These are phyloP conservation scores for Stomatorhinus walkeri DNA, from an alignment of 2,797 vertebrate species.

Conservation along the genomic window DNA sequence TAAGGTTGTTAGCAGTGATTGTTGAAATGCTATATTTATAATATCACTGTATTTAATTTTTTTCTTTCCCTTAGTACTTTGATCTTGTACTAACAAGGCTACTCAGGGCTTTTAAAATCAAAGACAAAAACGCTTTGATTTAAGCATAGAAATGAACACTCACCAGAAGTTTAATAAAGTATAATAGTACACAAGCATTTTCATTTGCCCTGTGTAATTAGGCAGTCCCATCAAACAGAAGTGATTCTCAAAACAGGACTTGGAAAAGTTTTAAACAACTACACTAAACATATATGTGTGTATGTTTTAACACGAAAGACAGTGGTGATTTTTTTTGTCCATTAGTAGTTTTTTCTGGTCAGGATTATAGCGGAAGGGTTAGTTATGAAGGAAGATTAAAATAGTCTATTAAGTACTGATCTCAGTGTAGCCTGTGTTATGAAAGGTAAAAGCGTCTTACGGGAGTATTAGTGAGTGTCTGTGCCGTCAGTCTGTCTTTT, in stretches of 20 bases:
- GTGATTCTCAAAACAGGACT: background rate
- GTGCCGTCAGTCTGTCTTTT: background rate
- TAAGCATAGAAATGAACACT: constrained; percentile 13
- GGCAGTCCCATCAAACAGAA: background rate
- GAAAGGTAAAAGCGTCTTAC: constrained; percentile 13
- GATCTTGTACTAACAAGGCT: constrained; percentile 13
- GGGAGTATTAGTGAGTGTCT: constrained; percentile 13
- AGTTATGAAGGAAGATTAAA: constrained; percentile 12
- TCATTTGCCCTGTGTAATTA: background rate
- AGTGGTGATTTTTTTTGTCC: background rate
- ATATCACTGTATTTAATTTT: background rate
- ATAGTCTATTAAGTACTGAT: constrained; percentile 4
- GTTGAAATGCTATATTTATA: constrained; percentile 14
- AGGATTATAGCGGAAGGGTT: constrained; percentile 9
- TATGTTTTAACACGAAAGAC: background rate
- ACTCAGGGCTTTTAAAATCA: constrained; percentile 8
- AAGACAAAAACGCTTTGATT: constrained; percentile 8
- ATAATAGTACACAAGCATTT: background rate
- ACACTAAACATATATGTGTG: background rate
- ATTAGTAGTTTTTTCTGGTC: background rate
- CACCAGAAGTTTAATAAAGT: background rate
- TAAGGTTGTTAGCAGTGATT: constrained; percentile 3
- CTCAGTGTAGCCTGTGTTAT: background rate
- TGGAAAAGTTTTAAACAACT: background rate
- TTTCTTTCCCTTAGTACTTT: background rate